Conservation (phyloP, 2,797 vertebrate genomes). For the Eidolon dupreanum region DNA sequence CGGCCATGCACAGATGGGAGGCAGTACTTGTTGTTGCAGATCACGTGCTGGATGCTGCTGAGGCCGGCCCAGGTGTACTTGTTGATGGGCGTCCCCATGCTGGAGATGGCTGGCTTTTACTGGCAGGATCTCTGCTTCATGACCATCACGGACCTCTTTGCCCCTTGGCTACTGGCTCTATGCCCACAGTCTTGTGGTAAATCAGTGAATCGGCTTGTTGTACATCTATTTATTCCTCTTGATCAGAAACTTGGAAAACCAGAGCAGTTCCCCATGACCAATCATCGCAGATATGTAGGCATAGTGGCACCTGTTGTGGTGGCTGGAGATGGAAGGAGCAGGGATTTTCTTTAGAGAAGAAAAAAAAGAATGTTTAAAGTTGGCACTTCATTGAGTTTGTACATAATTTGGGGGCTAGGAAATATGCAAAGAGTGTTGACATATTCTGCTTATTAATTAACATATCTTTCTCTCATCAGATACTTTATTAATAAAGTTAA, state of each 20-base stretch:
- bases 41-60: conserved; percentile 90
- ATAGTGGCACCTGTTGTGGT: conserved; percentile 52
- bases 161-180: conserved; percentile 88
- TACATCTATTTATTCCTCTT: conserved; percentile 89
- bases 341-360: neutral
- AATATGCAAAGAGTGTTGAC: neutral
- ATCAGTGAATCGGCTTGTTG: too few relatives aligned
- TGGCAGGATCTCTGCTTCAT: conserved; percentile 87
- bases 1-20: conserved; percentile 90
- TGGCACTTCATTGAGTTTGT: neutral
- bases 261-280: conserved; percentile 90
- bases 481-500: neutral
- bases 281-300: conserved; percentile 91
- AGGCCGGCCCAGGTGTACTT: conserved; percentile 91
- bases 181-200: conserved; percentile 88
- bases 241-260: conserved; percentile 91
- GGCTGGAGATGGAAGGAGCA: neutral
- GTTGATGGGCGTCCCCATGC: conserved; percentile 89
- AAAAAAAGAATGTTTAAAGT: neutral
- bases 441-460: neutral
- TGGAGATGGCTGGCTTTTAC: conserved; percentile 86
- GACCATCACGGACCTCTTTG: conserved; percentile 88
- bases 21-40: conserved; percentile 89
- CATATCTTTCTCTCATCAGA: neutral
- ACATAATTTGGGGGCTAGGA: neutral